Evolutionary conservation across 2,888 invertebrate species (phyloP), one percentile per base, ranked within the genome.

Genomic region (Nycteola revayana): DNA sequence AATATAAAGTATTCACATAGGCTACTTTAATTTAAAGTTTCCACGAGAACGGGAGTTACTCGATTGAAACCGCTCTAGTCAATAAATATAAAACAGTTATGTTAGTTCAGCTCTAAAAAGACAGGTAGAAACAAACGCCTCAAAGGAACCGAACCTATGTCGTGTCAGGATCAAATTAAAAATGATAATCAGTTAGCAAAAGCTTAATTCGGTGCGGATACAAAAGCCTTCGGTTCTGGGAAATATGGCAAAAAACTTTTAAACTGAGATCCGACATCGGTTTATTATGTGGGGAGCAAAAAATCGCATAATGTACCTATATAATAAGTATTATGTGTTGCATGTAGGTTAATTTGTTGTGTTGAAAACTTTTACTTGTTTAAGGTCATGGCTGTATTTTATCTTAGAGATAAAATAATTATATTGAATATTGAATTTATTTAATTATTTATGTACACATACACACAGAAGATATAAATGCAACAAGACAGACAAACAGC

Each of bases 161-260:
- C 75, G 72, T 73, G 72, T 57, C 58, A 46, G 61, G 62, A 62
- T 65, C 66, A 70, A 75, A 70, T 71, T 74, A 74, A 73, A 73
- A 72, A 72, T 66, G 64, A 73, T 73, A 75, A 75, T 74, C 69
- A 71, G 58, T 36, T 57, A 42, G 56, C 69, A 61, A 66, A 68
- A 72, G 74, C 75, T 69, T 73, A 74, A 74, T 72, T 73, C 74
- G 32, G 54, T 36, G 43, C 57, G 59, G 57, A 56, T 51, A 47
- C 64, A 58, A 61, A 68, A 60, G 63, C 53, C 49, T 38, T 7
- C 51, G 32, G 50, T 59, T 74, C 75, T 56, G 35, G 65, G 75
- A 73, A 75, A 56, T 40, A 40, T n/a, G n/a, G 47, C 56, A 70
- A 72, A 66, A 75, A 74, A 65, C 52, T 35, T 42, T 59, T 56